Percentiles rank a stretch among this genome's conserved stretches.
These are phyloP conservation scores for Cherax quadricarinatus DNA, from an alignment of 1,140 invertebrate species.

Conservation along the genomic window DNA sequence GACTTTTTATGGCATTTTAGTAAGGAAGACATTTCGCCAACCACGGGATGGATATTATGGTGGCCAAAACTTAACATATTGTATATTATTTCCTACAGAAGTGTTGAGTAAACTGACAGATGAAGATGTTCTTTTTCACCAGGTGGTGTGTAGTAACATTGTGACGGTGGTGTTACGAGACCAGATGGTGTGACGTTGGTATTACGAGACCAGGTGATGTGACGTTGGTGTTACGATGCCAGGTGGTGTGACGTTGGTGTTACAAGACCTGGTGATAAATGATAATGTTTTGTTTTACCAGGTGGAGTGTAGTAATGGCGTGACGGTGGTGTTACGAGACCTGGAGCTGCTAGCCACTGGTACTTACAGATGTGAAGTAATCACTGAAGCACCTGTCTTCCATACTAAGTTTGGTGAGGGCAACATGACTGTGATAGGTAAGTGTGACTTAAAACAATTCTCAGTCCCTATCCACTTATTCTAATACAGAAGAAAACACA, in stretches of 20 bases:
- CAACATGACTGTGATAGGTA: conserved; percentile 42
- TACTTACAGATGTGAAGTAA: conserved; percentile 33
- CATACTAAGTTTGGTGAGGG: conserved; percentile 28
- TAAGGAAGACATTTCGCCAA: too few relatives aligned
- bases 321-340: conserved; percentile 3
- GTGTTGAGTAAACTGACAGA: too few relatives aligned
- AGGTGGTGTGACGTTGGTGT: background rate
- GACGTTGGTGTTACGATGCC: too few relatives aligned
- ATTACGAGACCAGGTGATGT: background rate
- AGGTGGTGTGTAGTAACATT: background rate
- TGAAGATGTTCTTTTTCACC: background rate
- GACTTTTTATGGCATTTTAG: too few relatives aligned
- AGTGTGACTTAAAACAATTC: background rate
- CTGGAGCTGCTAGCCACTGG: conserved; percentile 5
- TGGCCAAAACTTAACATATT: too few relatives aligned
- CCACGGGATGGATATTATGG: too few relatives aligned
- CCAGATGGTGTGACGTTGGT: conserved; percentile 10
- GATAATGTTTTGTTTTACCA: background rate
- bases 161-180: conserved; percentile 10
- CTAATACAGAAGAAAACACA: too few relatives aligned
- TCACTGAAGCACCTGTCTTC: conserved; percentile 27
- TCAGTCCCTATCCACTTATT: too few relatives aligned
- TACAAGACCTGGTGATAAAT: too few relatives aligned
- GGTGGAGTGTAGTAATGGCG: background rate
- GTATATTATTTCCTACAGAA: too few relatives aligned